Conservation (phyloP, 1,140 invertebrate genomes). For the Phocides pigmalion region DNA sequence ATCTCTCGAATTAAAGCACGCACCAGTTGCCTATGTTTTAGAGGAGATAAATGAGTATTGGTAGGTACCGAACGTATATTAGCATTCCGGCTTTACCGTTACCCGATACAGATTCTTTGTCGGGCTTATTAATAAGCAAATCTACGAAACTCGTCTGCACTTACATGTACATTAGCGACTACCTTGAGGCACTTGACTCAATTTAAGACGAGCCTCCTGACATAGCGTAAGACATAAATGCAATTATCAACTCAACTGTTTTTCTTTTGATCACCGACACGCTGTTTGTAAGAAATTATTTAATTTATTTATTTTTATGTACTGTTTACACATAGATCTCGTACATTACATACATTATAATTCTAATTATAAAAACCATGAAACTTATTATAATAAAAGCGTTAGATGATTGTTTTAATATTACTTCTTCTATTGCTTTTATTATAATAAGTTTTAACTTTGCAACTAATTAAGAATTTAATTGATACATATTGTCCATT, state of each 20-base stretch:
- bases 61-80: conserved; percentile 70
- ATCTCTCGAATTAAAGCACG: conserved; percentile 65
- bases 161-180: conserved; percentile 49
- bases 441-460: no score
- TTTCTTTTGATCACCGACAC: not conserved
- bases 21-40: conserved; percentile 69
- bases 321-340: no score
- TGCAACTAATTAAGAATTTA: no score
- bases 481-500: no score
- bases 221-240: conserved; percentile 5
- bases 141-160: conserved; percentile 60
- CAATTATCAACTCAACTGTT: conserved; percentile 4
- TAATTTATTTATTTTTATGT: not conserved
- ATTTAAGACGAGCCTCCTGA: conserved; percentile 36
- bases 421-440: no score
- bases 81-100: conserved; percentile 78
- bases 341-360: no score
- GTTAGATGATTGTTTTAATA: no score
- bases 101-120: conserved; percentile 77
- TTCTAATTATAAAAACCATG: no score
- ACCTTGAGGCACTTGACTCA: conserved; percentile 45
- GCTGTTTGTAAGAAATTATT: not conserved
- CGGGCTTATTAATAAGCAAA: conserved; percentile 77
- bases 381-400: no score
- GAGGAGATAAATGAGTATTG: conserved; percentile 69